Base-by-base conservation (phyloP, 2,113 vertebrate genomes). In the Cyphomyrus discorhynchus region DNA sequence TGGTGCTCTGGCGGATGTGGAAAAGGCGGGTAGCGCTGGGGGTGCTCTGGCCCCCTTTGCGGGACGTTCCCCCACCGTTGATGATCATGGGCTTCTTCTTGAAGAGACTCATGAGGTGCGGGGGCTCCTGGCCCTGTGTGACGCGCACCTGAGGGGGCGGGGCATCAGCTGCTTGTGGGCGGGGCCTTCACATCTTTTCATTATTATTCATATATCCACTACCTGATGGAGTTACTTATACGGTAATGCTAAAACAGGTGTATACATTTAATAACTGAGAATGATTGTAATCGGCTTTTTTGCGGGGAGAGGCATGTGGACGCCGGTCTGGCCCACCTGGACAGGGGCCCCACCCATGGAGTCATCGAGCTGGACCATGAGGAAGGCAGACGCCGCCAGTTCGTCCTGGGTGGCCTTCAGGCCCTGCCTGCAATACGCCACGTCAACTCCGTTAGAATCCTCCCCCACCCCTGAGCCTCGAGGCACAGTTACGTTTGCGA, bases 61-160 rank as follows among this genome's bases (percentile, higher is more conserved):
- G 93, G 66, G 93, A 95, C 1, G 96, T 96, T n/a, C 96, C 96
- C 1, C 96, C 96, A 82, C 92, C 52, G 90, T 95, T 90, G 77
- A 96, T 91, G 70, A 96, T 90, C 93, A 96, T 85, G 11, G 94
- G 93, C 50, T 95, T 96, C 62, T 90, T 89, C 88, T 95, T 95
- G 87, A 96, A 96, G 82, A 96, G 1, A 87, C 95, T 96, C 91
- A 96, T 92, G 66, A 96, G 92, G 89, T 96, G 96, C 58, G 95
- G 27, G 1, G 96, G 96, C 91, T 96, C 96, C 90, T 95, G 91
- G 80, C 95, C 95, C 91, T 96, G 96, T 90, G 94, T 95, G 86
- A 96, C 96, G 27, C 95, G 95, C n/a, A 96, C 95, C 96, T 96
- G 92, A 2, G 15, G 42, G 90, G 46, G 88, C 24, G 91, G 19